phyloP scores from a whole-genome alignment of 2,113 vertebrate genomes.

The Ailuropoda melanoleuca region DNA sequence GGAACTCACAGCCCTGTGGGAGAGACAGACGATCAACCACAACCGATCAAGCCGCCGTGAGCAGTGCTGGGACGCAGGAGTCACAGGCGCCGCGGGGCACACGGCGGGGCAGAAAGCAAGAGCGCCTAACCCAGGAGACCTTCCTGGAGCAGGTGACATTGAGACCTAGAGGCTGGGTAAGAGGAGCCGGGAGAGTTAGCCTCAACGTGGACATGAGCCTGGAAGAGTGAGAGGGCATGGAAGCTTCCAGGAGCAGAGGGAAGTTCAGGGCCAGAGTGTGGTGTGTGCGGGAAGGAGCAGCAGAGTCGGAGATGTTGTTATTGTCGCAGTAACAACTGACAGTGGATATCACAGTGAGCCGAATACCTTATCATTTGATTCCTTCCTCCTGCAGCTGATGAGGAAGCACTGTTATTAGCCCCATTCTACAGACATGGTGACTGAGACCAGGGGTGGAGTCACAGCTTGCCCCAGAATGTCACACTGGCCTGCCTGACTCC shows the following conservation, averaged over 20 bases:
- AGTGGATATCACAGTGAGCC: fast-evolving
- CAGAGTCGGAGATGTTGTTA: fast-evolving
- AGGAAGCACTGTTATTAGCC: fast-evolving
- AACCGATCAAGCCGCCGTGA: fast-evolving
- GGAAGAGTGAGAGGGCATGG: background rate
- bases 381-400: background rate
- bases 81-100: fast-evolving
- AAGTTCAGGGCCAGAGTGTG: background rate
- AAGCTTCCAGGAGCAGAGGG: background rate
- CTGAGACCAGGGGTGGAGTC: background rate
- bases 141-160: background rate
- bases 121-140: background rate
- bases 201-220: background rate
- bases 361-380: fast-evolving
- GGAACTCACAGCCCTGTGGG: background rate
- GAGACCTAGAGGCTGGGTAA: background rate
- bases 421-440: background rate
- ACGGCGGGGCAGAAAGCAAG: background rate
- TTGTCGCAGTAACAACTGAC: fast-evolving
- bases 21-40: background rate
- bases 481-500: background rate
- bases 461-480: background rate
- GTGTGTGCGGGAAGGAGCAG: background rate
- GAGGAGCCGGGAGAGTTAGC: background rate
- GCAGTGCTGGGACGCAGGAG: fast-evolving